Conservation (phyloP, 2,888 invertebrate genomes). For the Morinoia aosen region DNA sequence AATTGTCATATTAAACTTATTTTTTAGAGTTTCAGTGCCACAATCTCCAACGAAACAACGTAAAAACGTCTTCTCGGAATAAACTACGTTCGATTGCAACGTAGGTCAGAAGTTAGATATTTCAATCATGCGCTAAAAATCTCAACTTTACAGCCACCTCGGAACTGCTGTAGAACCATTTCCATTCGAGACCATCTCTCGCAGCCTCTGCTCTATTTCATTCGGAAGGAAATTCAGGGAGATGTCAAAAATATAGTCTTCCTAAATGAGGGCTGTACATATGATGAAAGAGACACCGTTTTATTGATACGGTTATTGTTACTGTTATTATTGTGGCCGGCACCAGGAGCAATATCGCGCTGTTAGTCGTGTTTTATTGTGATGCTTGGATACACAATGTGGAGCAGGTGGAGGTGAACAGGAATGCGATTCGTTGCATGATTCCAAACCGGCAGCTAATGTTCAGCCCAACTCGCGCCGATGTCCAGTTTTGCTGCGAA, state of each 20-base stretch:
- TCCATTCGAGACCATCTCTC: background rate
- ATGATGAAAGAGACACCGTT: constrained; percentile 52
- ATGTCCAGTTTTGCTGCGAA: constrained; percentile 46
- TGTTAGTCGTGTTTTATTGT: constrained; percentile 46
- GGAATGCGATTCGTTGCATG: constrained; percentile 7
- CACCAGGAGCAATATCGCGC: constrained; percentile 43
- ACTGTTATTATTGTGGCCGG: constrained; percentile 52
- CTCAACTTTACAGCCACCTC: background rate
- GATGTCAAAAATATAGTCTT: constrained; percentile 51
- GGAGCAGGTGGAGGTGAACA: constrained; percentile 16
- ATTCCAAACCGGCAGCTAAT: constrained; percentile 49
- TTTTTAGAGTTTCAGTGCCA: background rate
- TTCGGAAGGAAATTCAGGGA: constrained; percentile 46
- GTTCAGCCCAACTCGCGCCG: constrained; percentile 21
- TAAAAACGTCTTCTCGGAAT: background rate
- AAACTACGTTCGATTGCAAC: background rate
- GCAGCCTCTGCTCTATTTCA: constrained; percentile 34
- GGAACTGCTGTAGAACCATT: background rate
- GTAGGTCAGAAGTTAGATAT: background rate
- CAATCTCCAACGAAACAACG: background rate
- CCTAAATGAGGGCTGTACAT: constrained; percentile 44
- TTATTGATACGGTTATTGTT: constrained; percentile 53
- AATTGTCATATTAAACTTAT: background rate
- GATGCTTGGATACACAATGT: constrained; percentile 46
- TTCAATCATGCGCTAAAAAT: background rate